These are phyloP conservation scores for Oreotragus oreotragus DNA, from an alignment of 2,113 vertebrate species.

Conservation along the genomic window DNA sequence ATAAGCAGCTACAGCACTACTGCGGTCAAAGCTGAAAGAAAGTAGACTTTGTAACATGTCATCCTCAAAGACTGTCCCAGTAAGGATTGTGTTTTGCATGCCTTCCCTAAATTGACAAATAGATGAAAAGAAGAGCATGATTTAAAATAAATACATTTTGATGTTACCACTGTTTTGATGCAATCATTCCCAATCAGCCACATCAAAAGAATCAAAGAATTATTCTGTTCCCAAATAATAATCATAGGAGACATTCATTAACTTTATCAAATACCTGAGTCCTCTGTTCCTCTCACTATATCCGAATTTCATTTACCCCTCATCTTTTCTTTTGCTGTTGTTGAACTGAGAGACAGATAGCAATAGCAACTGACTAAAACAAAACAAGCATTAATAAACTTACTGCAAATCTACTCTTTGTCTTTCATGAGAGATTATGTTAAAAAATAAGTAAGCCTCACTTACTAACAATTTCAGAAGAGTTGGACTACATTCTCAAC, in stretches of 20 bases:
- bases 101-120: neutral
- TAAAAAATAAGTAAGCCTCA: neutral
- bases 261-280: neutral
- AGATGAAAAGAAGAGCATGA: neutral
- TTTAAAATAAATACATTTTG: neutral
- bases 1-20: neutral
- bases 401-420: neutral
- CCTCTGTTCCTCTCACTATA: neutral
- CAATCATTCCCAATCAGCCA: neutral
- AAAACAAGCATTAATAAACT: neutral
- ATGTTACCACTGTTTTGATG: neutral
- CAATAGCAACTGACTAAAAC: neutral
- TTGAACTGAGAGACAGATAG: neutral
- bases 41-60: fast-evolving
- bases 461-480: neutral
- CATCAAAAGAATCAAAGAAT: neutral
- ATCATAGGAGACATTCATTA: neutral
- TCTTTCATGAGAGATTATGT: neutral
- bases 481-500: neutral
- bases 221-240: neutral
- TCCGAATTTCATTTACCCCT: neutral
- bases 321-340: neutral
- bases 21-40: neutral
- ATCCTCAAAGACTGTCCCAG: neutral
- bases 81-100: neutral